Conservation (phyloP, 1,140 invertebrate species). For the Delia radicum region DNA sequence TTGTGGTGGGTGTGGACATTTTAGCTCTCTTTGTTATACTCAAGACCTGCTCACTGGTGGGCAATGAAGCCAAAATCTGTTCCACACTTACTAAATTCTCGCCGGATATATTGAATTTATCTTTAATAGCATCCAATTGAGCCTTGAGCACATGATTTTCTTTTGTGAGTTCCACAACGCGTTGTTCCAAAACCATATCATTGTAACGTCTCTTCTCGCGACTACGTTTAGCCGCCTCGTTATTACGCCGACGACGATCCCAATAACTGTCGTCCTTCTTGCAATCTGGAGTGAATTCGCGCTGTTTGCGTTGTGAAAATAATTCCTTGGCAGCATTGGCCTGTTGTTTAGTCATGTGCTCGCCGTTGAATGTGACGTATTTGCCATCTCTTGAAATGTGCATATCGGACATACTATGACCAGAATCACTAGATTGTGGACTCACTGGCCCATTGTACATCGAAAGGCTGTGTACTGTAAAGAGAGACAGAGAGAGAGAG, state of each 20-base stretch:
- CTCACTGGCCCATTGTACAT: constrained; percentile 49
- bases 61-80: constrained; percentile 80
- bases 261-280: constrained; percentile 98
- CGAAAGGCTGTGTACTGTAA: constrained; percentile 45
- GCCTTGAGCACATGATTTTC: constrained; percentile 92
- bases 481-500: not conserved
- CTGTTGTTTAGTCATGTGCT: constrained; percentile 30
- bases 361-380: constrained; percentile 31
- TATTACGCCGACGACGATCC: constrained; percentile 92
- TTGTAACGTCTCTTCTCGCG: constrained; percentile 94
- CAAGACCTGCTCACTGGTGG: constrained; percentile 78
- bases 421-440: constrained; percentile 50
- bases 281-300: constrained; percentile 95
- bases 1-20: constrained; percentile 51
- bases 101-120: constrained; percentile 89
- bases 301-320: constrained; percentile 80
- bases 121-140: constrained; percentile 88
- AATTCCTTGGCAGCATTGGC: constrained; percentile 47
- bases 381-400: constrained; percentile 40
- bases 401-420: constrained; percentile 28
- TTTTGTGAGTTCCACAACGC: constrained; percentile 90
- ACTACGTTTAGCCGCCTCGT: constrained; percentile 92
- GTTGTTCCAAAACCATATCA: constrained; percentile 93
- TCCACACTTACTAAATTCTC: constrained; percentile 83
- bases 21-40: constrained; percentile 80